Percentiles rank a stretch among this genome's conserved stretches.
These are phyloP conservation scores for Falco novaeseelandiae DNA, from an alignment of 2,797 vertebrate species.

Conservation along the genomic window DNA sequence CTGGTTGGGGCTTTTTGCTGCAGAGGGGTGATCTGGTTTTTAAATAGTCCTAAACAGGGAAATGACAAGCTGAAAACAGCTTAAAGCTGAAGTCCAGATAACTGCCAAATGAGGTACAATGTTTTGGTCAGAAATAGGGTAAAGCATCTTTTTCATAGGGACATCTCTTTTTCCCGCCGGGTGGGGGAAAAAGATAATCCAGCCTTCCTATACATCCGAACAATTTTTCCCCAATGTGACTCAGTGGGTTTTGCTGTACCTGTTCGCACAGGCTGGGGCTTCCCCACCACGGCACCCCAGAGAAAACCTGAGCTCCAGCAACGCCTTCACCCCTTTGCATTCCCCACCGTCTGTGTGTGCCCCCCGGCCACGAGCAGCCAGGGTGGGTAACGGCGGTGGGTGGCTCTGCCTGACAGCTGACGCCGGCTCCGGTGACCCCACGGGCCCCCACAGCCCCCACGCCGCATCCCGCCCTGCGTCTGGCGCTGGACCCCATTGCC, in stretches of 20 bases:
- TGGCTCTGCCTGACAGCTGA: constrained; percentile 73
- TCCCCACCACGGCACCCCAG: background rate
- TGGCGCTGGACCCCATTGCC: constrained; percentile 11
- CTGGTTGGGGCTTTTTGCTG: rapidly evolving
- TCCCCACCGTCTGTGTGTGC: background rate
- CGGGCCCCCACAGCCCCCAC: background rate
- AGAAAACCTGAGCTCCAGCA: background rate
- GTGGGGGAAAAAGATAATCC: rapidly evolving
- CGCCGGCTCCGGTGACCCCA: constrained; percentile 51
- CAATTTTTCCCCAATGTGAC: rapidly evolving
- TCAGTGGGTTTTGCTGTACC: background rate
- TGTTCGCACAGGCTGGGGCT: background rate
- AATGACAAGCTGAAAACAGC: background rate
- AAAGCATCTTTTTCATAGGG: background rate
- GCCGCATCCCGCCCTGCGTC: constrained; percentile 14
- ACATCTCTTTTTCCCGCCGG: background rate
- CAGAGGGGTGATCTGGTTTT: background rate
- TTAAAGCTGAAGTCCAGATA: background rate
- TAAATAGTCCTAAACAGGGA: background rate
- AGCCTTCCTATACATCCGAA: background rate
- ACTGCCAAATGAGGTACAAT: rapidly evolving
- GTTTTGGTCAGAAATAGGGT: background rate
- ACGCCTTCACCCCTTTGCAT: background rate
- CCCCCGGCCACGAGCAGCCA: constrained; percentile 29
- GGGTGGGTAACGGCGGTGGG: constrained; percentile 41